Evolutionary conservation across 1,140 invertebrate genomes (phyloP).

Genomic region (Hermetia illucens): DNA sequence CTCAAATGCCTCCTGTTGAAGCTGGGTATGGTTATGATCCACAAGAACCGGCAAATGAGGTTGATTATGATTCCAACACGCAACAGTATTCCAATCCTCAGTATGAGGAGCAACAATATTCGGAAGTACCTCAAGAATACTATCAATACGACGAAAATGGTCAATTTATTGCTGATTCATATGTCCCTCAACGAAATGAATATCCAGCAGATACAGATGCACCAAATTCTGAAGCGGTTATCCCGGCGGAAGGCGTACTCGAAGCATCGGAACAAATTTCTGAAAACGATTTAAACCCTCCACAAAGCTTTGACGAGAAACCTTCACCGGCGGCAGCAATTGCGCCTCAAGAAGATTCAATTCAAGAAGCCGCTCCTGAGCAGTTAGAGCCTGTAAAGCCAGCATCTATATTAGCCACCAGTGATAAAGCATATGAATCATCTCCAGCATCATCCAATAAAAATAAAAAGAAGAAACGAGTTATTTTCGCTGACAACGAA

Average conservation of each 20-base stretch:
- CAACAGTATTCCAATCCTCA: too few species aligned
- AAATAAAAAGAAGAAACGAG: constrained; percentile 29
- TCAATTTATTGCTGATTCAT: neutral
- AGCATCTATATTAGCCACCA: constrained; percentile 24
- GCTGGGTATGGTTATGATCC: too few species aligned
- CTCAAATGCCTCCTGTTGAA: too few species aligned
- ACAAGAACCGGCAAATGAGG: too few species aligned
- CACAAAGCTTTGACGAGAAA: neutral
- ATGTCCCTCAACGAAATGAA: neutral
- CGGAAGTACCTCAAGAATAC: neutral
- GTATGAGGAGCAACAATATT: neutral
- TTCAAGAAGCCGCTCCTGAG: neutral
- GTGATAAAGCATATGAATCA: too few species aligned
- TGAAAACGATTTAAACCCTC: neutral
- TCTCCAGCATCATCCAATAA: constrained; percentile 22
- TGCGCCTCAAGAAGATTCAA: neutral
- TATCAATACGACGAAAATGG: neutral
- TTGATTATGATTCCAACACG: too few species aligned
- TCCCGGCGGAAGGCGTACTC: neutral
- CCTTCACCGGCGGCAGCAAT: neutral
- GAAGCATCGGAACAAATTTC: neutral
- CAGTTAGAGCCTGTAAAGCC: constrained; percentile 16
- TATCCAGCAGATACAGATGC: neutral
- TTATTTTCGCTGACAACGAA: constrained; percentile 30
- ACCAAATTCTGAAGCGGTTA: neutral